A percentile compares a stretch with the other conserved stretches of the same genome.
These are phyloP conservation scores for Anas bahamensis DNA, from an alignment of 2,797 vertebrate species.

Conservation along the genomic window DNA sequence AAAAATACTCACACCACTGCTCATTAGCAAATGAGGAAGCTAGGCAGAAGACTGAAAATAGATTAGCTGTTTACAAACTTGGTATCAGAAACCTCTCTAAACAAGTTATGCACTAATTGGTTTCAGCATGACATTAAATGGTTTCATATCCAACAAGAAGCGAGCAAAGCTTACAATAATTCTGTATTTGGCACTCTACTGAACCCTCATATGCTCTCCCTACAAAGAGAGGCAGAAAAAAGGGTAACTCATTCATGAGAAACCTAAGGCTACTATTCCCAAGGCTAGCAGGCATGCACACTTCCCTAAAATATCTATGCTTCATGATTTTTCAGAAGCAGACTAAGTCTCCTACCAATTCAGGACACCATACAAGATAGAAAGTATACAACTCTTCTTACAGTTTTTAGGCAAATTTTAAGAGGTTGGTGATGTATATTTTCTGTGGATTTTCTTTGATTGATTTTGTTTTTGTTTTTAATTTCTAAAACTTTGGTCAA, in stretches of 20 bases:
- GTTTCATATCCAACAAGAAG: not conserved
- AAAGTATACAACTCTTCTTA: not conserved
- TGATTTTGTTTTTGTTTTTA: not conserved
- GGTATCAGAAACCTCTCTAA: not conserved
- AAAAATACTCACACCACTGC: not conserved
- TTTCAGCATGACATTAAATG: not conserved
- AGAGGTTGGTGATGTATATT: not conserved
- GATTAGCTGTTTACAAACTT: not conserved
- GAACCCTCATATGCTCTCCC: not conserved
- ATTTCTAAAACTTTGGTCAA: not conserved
- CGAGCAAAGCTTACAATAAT: not conserved
- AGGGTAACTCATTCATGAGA: not conserved
- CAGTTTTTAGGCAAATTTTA: not conserved
- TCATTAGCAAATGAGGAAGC: not conserved
- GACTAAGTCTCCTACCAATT: not conserved
- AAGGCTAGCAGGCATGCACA: not conserved
- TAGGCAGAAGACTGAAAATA: not conserved
- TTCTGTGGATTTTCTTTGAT: not conserved
- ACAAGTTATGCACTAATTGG: not conserved
- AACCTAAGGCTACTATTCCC: not conserved
- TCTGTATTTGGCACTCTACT: not conserved
- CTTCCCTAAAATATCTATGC: not conserved
- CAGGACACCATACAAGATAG: not conserved
- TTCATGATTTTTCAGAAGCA: not conserved
- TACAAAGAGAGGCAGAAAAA: not conserved